Evolutionary conservation across 2,113 vertebrate genomes (phyloP).

Genomic region (Piprites chloris): DNA sequence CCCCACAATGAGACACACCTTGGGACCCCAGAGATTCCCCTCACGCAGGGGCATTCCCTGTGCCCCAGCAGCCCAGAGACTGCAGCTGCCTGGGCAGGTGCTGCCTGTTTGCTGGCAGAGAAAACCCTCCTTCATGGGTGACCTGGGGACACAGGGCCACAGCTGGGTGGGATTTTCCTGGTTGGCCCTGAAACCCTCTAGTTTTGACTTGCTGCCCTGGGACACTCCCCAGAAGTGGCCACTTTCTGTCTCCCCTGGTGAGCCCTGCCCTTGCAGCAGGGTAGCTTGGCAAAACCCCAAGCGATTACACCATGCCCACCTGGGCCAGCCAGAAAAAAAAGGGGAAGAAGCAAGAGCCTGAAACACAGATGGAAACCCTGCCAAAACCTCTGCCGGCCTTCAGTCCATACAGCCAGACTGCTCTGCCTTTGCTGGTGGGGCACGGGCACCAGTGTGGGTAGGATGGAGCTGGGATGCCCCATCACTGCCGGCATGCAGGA

Average conservation of each 20-base stretch:
- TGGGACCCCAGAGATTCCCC: background rate
- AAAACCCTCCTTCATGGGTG: background rate
- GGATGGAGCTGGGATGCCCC: background rate
- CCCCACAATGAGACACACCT: too few relatives aligned
- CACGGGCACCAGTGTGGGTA: fast-evolving
- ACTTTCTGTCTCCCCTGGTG: fast-evolving
- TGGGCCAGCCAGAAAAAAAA: background rate
- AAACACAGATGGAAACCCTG: background rate
- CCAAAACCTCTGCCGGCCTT: background rate
- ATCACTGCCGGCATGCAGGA: background rate
- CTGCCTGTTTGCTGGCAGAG: background rate
- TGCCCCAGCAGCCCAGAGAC: fast-evolving
- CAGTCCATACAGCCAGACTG: fast-evolving
- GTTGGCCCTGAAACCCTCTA: background rate
- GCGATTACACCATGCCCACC: background rate
- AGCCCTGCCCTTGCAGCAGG: fast-evolving
- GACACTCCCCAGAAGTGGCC: background rate
- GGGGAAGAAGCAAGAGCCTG: background rate
- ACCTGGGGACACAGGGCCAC: background rate
- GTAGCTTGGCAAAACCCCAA: background rate
- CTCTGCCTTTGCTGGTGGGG: background rate
- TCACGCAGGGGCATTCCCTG: background rate
- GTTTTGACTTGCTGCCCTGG: background rate
- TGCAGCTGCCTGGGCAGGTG: slow-evolving; percentile 11
- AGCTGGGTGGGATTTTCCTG: slow-evolving; percentile 26